phyloP scores from a whole-genome alignment of 1,140 invertebrate genomes.

The Drosophila eugracilis region DNA sequence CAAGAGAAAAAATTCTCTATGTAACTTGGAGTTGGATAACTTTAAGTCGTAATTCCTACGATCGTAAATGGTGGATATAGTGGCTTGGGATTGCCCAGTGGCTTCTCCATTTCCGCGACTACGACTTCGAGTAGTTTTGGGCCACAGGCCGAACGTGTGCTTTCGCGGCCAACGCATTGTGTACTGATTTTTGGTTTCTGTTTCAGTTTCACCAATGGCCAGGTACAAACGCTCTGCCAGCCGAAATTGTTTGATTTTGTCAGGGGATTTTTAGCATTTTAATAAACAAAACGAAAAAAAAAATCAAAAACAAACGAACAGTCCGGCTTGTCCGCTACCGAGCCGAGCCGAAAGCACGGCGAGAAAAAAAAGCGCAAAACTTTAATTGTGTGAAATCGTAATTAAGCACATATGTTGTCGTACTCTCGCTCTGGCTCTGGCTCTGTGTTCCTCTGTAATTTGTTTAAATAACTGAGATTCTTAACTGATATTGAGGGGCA shows the following conservation, averaged over 20 bases:
- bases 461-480: slow-evolving; percentile 34
- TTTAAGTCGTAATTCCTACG: slow-evolving; percentile 41
- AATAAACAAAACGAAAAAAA: slow-evolving; percentile 42
- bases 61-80: slow-evolving; percentile 63
- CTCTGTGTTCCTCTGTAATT: slow-evolving; percentile 12
- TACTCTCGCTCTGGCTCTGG: slow-evolving; percentile 10
- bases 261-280: slow-evolving; percentile 55
- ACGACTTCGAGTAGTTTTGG: slow-evolving; percentile 1
- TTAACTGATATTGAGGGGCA: slow-evolving; percentile 16
- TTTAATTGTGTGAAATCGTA: slow-evolving; percentile 64
- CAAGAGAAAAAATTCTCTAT: not conserved
- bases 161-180: slow-evolving; percentile 79
- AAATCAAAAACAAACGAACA: slow-evolving; percentile 33
- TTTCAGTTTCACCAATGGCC: slow-evolving; percentile 52
- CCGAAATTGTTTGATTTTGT: slow-evolving; percentile 53
- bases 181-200: slow-evolving; percentile 56
- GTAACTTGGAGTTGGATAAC: not conserved
- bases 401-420: slow-evolving; percentile 47
- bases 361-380: slow-evolving; percentile 35
- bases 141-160: slow-evolving; percentile 59
- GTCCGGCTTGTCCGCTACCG: slow-evolving; percentile 18
- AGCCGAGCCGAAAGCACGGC: slow-evolving; percentile 16
- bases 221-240: slow-evolving; percentile 49
- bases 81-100: not conserved
- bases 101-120: not conserved